A percentile compares a stretch with the other conserved stretches of the same genome.
Conservation (phyloP, 2,113 vertebrate species). For the Misgurnus mizolepis region DNA sequence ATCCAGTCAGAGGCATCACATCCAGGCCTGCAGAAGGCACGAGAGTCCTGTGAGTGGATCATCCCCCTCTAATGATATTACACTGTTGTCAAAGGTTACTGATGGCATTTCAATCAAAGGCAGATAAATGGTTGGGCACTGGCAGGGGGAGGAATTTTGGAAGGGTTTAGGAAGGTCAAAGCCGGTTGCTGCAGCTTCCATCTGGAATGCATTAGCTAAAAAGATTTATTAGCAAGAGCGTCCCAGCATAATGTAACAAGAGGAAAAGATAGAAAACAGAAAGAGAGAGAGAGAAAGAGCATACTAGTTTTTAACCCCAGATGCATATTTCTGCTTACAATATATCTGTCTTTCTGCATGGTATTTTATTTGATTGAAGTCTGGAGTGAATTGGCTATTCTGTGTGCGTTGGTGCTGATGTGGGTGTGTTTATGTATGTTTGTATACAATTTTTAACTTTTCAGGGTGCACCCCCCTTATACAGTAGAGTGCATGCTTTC, state of each 20-base stretch:
- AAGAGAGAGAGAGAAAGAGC: conserved; percentile 41
- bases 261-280: conserved; percentile 69
- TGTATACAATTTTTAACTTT: no score
- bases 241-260: conserved; percentile 85
- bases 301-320: not conserved
- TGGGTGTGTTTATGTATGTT: no score
- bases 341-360: no score
- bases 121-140: conserved; percentile 78
- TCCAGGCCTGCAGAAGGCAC: not conserved
- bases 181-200: conserved; percentile 87
- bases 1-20: not conserved
- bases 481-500: no score
- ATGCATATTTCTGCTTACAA: not conserved
- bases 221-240: conserved; percentile 90
- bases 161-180: conserved; percentile 93
- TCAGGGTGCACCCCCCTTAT: no score
- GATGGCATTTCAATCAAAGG: conserved; percentile 83
- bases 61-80: conserved; percentile 70
- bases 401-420: no score
- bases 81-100: conserved; percentile 83
- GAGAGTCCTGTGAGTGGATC: conserved; percentile 2
- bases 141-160: conserved; percentile 82
- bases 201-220: conserved; percentile 90
- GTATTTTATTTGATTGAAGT: no score
- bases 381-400: no score